Evolutionary conservation across 2,113 vertebrate species (phyloP).

Genomic region (Elephas maximus): DNA sequence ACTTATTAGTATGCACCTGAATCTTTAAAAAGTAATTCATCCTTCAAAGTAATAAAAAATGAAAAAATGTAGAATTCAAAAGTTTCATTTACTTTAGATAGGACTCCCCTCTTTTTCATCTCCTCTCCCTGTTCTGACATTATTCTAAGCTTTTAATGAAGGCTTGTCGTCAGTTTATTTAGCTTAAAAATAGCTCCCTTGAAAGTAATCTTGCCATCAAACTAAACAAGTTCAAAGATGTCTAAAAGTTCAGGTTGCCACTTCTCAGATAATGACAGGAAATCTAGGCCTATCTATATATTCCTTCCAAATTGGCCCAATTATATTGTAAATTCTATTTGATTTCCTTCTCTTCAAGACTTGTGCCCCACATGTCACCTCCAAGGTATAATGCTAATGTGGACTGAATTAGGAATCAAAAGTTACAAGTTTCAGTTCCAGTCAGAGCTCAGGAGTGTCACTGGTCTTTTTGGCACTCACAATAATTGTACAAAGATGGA

Average conservation of each 20-base stretch:
- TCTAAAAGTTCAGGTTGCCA: conserved; percentile 14
- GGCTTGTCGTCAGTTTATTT: conserved; percentile 16
- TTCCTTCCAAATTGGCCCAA: background rate
- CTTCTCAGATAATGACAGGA: conserved; percentile 29
- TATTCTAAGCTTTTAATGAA: background rate
- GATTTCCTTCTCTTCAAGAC: conserved; percentile 25
- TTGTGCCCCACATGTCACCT: background rate
- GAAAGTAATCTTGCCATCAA: conserved; percentile 18
- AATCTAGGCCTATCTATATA: background rate
- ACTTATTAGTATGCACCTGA: background rate
- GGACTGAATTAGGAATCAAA: conserved; percentile 9
- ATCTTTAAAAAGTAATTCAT: background rate
- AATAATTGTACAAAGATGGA: background rate
- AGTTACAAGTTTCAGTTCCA: background rate
- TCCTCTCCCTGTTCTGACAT: background rate
- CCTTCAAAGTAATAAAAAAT: conserved; percentile 41
- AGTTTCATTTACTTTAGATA: conserved; percentile 22
- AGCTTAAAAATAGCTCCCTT: background rate
- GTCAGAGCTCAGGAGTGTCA: background rate
- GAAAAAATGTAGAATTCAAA: background rate
- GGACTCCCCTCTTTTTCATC: conserved; percentile 30
- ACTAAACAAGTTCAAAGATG: conserved; percentile 18
- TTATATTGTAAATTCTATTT: background rate
- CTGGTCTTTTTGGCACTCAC: background rate
- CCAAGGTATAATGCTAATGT: background rate